Conservation (phyloP, 1,140 invertebrate species). For the Parapsyche elsis region DNA sequence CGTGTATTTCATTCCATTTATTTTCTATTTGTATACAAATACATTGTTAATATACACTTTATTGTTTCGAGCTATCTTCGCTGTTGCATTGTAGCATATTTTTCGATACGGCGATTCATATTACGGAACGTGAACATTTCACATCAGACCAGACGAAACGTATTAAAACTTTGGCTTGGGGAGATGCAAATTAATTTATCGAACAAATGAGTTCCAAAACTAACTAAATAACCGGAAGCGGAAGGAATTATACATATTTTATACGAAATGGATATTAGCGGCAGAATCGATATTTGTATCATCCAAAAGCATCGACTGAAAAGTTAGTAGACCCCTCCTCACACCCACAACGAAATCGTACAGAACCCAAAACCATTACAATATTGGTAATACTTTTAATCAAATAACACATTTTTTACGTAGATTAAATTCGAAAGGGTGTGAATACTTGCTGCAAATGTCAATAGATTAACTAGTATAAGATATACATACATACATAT, state of each 20-base stretch:
- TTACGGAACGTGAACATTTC: not conserved
- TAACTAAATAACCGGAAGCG: not conserved
- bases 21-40: not conserved
- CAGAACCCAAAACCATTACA: no score
- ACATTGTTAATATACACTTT: not conserved
- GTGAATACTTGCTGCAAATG: no score
- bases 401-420: no score
- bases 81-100: not conserved
- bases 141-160: not conserved
- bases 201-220: not conserved
- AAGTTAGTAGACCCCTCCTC: no score
- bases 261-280: not conserved
- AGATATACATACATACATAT: no score
- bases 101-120: not conserved
- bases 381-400: no score
- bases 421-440: no score
- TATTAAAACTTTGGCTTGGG: not conserved
- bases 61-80: no score
- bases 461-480: no score
- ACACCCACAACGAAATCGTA: no score
- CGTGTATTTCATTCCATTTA: not conserved
- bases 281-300: no score
- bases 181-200: conserved; percentile 5
- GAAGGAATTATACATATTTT: conserved; percentile 4
- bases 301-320: no score